These are phyloP conservation scores for Torymus auratus DNA, from an alignment of 2,888 invertebrate species.

Conservation along the genomic window DNA sequence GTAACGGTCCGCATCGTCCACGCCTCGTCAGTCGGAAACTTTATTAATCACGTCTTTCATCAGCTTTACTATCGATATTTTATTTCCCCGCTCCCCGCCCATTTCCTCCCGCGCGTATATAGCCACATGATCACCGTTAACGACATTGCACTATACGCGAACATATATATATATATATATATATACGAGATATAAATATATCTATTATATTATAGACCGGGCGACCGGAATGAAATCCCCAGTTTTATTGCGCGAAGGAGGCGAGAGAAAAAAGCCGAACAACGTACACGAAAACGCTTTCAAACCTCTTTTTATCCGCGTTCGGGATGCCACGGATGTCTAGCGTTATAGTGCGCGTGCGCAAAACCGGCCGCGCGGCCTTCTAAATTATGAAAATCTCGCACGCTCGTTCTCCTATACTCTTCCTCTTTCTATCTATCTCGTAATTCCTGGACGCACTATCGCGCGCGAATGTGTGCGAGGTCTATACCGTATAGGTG, in stretches of 20 bases:
- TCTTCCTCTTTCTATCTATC: not conserved
- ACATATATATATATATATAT: no score
- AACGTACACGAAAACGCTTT: slow-evolving; percentile 46
- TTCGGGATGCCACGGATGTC: slow-evolving; percentile 1
- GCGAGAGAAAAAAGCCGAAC: not conserved
- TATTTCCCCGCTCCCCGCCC: not conserved
- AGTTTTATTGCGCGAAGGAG: slow-evolving; percentile 20
- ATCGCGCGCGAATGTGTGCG: not conserved
- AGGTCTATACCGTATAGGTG: not conserved
- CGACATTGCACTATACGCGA: no score
- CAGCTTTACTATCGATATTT: not conserved
- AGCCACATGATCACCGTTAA: no score
- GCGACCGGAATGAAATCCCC: slow-evolving; percentile 20
- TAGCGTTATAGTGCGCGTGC: not conserved
- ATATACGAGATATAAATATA: no score
- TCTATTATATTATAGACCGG: slow-evolving; percentile 23
- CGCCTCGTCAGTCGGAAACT: no score
- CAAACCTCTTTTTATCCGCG: slow-evolving; percentile 42
- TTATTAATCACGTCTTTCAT: no score
- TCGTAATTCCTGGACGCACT: slow-evolving; percentile 17
- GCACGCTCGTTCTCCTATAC: not conserved
- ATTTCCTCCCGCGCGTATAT: not conserved
- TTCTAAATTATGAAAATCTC: slow-evolving; percentile 52
- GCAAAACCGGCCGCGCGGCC: not conserved
- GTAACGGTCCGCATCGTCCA: no score